Evolutionary conservation across 2,113 vertebrate species (phyloP).

Genomic region (Balaeniceps rex): DNA sequence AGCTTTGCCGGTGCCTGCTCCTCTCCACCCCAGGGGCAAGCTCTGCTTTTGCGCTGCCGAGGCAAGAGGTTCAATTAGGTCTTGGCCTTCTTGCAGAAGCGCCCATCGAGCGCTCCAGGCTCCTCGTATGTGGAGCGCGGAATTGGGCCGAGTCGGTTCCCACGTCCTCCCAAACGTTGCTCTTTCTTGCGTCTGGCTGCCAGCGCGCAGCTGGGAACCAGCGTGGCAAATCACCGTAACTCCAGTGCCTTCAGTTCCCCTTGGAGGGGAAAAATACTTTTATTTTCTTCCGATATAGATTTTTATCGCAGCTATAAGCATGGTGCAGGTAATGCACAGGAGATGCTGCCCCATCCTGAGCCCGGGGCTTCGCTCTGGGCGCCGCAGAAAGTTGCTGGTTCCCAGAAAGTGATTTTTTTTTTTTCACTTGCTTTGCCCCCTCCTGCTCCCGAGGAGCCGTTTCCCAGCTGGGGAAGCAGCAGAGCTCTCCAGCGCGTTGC

Average conservation of each 20-base stretch:
- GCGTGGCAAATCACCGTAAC: neutral
- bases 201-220: neutral
- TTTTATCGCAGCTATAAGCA: neutral
- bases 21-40: neutral
- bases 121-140: neutral
- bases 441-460: neutral
- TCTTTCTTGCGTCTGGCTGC: neutral
- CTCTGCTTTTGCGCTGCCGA: neutral
- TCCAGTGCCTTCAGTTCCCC: neutral
- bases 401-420: neutral
- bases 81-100: neutral
- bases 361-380: accelerated
- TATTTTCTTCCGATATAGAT: neutral
- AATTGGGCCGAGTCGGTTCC: neutral
- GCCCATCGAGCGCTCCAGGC: neutral
- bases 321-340: accelerated
- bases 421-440: neutral
- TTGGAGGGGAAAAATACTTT: neutral
- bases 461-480: neutral
- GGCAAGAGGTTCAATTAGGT: neutral
- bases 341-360: neutral
- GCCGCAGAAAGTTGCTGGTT: neutral
- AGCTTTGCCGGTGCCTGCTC: neutral
- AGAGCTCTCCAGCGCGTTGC: neutral
- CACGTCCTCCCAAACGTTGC: neutral